phyloP scores from a whole-genome alignment of 2,888 invertebrate genomes.

The Euphydryas editha region DNA sequence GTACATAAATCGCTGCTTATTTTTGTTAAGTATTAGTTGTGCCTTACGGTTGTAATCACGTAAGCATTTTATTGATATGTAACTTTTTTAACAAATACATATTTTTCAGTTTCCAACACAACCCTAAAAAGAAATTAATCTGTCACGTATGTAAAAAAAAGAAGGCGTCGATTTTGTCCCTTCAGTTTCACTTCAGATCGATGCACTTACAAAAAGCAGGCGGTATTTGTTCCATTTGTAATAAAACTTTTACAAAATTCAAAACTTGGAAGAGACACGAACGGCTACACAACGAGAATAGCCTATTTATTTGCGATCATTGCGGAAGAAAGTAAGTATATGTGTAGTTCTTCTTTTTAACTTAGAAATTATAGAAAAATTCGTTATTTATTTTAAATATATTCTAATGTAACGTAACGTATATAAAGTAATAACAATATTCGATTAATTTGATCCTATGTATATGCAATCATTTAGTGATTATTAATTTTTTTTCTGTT shows the following conservation, averaged over 20 bases:
- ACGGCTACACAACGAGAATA: slow-evolving; percentile 46
- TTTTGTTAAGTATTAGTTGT: too few relatives aligned
- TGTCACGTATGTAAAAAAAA: slow-evolving; percentile 56
- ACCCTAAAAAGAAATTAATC: slow-evolving; percentile 37
- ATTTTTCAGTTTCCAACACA: slow-evolving; percentile 52
- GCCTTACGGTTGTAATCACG: too few relatives aligned
- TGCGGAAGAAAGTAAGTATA: slow-evolving; percentile 58
- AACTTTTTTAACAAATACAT: not conserved
- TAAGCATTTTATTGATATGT: too few relatives aligned
- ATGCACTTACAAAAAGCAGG: slow-evolving; percentile 58
- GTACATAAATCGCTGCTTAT: too few relatives aligned
- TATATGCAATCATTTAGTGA: too few relatives aligned
- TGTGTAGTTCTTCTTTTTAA: not conserved
- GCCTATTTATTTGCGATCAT: slow-evolving; percentile 54
- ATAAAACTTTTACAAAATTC: slow-evolving; percentile 48
- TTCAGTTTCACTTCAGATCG: slow-evolving; percentile 64
- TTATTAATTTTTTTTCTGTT: too few relatives aligned
- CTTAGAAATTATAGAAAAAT: not conserved
- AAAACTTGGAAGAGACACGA: slow-evolving; percentile 55
- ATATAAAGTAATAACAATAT: too few relatives aligned
- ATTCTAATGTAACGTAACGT: too few relatives aligned
- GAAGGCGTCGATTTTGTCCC: slow-evolving; percentile 33
- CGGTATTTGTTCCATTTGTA: slow-evolving; percentile 56
- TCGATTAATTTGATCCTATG: too few relatives aligned
- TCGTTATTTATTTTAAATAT: not conserved